A percentile compares a stretch with the other conserved stretches of the same genome.
Evolutionary conservation across 2,113 vertebrate species (phyloP).

Genomic region (Gulo gulo): DNA sequence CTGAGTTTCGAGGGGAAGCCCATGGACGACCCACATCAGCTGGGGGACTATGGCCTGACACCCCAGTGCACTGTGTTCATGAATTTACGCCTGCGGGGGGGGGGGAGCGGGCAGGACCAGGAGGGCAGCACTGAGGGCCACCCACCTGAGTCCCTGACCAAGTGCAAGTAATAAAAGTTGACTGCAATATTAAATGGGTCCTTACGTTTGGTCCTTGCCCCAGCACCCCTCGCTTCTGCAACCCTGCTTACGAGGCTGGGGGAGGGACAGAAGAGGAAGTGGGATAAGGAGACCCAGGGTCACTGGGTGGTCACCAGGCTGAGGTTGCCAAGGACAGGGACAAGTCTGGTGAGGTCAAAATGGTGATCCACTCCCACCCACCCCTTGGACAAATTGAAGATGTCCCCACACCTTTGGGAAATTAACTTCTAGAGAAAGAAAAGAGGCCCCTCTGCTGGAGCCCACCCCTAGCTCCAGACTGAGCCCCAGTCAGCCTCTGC

Average conservation of each 20-base stretch:
- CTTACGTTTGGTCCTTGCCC: background rate
- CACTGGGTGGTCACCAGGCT: background rate
- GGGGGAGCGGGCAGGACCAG: background rate
- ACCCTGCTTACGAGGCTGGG: background rate
- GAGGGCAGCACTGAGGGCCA: background rate
- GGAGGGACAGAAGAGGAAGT: background rate
- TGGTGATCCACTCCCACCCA: background rate
- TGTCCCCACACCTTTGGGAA: background rate
- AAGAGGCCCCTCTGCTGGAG: background rate
- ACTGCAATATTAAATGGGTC: background rate
- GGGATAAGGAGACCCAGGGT: background rate
- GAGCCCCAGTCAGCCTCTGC: background rate
- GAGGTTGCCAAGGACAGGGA: background rate
- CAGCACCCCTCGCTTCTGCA: background rate
- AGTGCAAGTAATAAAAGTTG: background rate
- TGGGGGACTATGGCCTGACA: constrained; percentile 54
- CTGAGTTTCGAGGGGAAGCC: constrained; percentile 53
- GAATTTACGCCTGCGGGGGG: constrained; percentile 60
- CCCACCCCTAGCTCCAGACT: background rate
- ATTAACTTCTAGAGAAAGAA: background rate
- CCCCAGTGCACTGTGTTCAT: constrained; percentile 9
- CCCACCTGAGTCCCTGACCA: background rate
- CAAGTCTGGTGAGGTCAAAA: background rate
- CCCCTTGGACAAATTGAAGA: background rate
- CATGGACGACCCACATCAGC: background rate